Conservation (phyloP, 2,113 vertebrate species). For the Leptodactylus fuscus region DNA sequence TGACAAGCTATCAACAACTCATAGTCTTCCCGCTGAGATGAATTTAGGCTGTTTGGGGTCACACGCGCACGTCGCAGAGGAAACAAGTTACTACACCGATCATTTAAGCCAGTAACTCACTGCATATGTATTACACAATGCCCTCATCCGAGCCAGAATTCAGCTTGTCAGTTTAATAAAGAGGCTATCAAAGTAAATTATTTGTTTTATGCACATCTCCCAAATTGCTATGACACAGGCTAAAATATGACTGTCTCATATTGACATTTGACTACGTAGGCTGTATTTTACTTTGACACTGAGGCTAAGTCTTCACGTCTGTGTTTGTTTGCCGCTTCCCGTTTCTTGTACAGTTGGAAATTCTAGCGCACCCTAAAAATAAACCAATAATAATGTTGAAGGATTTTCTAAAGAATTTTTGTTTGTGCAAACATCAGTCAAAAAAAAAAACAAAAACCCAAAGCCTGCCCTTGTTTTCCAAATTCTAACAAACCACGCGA, state of each 20-base stretch:
- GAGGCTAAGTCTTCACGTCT: conserved; percentile 21
- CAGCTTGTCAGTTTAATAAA: conserved; percentile 34
- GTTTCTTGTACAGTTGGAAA: background rate
- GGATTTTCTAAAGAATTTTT: background rate
- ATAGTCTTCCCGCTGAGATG: conserved; percentile 1
- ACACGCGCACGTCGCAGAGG: background rate
- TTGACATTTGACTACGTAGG: background rate
- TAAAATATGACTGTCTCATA: conserved; percentile 3
- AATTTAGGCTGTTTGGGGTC: conserved; percentile 24
- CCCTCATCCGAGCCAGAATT: conserved; percentile 2
- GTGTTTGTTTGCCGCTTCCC: background rate
- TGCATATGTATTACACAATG: background rate
- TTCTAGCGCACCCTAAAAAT: background rate
- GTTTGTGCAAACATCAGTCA: background rate
- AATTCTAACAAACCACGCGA: background rate
- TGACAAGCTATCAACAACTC: conserved; percentile 10
- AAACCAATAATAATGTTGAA: background rate
- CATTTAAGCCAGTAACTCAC: conserved; percentile 20
- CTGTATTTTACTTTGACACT: conserved; percentile 24
- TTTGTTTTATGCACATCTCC: conserved; percentile 26
- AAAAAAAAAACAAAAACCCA: too few species aligned
- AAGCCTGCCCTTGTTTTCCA: background rate
- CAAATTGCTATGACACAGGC: conserved; percentile 10
- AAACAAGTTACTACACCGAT: background rate
- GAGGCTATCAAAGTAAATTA: conserved; percentile 42